Conservation (phyloP, 2,888 invertebrate genomes). For the Leucophenga montana region DNA sequence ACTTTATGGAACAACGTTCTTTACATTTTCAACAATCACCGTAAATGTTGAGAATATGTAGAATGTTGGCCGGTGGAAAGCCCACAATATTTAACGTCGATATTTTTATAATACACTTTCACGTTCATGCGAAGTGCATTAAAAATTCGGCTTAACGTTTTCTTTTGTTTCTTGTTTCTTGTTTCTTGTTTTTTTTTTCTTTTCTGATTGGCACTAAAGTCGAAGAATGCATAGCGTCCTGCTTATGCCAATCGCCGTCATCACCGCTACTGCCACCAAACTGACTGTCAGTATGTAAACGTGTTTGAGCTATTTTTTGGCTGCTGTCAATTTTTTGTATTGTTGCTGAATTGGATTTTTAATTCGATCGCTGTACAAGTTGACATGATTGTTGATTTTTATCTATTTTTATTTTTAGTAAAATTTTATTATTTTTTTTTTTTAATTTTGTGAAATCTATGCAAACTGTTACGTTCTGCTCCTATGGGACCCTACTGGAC, state of each 20-base stretch:
- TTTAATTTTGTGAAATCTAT: not conserved
- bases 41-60: too few species aligned
- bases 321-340: slow-evolving; percentile 23
- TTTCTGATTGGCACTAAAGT: slow-evolving; percentile 2
- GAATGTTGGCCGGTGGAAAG: too few species aligned
- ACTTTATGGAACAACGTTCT: too few species aligned
- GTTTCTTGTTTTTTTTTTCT: not conserved
- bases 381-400: slow-evolving; percentile 39
- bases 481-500: not conserved
- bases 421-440: slow-evolving; percentile 1
- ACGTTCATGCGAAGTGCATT: not conserved
- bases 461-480: not conserved
- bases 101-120: too few species aligned
- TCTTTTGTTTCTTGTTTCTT: not conserved
- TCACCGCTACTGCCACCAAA: not conserved
- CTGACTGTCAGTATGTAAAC: not conserved
- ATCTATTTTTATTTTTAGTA: slow-evolving; percentile 21
- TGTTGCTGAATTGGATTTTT: slow-evolving; percentile 31
- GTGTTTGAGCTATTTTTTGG: slow-evolving; percentile 13
- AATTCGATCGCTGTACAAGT: slow-evolving; percentile 34
- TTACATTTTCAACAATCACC: too few species aligned
- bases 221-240: not conserved
- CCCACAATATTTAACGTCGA: too few species aligned
- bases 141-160: too few species aligned
- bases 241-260: too few species aligned